Percentiles rank a stretch among this genome's conserved stretches.
These are phyloP conservation scores for Sphinx pinastri DNA, from an alignment of 2,888 invertebrate species.

Conservation along the genomic window DNA sequence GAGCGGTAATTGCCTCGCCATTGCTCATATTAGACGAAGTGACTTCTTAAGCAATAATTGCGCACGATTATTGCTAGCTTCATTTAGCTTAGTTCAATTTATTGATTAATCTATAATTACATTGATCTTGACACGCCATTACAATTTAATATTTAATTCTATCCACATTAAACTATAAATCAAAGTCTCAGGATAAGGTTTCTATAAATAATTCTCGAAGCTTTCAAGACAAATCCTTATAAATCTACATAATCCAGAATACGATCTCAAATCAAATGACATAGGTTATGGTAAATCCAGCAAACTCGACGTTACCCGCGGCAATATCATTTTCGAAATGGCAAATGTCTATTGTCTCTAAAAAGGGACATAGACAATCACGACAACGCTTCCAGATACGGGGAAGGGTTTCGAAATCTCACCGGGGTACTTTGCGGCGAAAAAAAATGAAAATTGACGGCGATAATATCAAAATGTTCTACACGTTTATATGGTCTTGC, in stretches of 20 bases:
- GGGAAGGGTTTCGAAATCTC: conserved; percentile 3
- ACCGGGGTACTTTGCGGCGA: conserved; percentile 7
- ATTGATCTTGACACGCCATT: too few species aligned
- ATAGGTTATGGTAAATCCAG: not conserved
- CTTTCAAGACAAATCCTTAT: not conserved
- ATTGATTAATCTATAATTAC: too few species aligned
- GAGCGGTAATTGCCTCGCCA: too few species aligned
- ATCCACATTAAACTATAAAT: too few species aligned
- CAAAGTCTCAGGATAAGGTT: too few species aligned
- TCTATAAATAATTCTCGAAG: too few species aligned
- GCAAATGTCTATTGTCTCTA: conserved; percentile 21
- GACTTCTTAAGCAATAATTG: too few species aligned
- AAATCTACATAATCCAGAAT: not conserved
- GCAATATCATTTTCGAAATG: conserved; percentile 26
- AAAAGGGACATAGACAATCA: conserved; percentile 23
- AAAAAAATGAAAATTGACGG: conserved; percentile 19
- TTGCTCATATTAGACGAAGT: too few species aligned
- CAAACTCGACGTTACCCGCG: not conserved
- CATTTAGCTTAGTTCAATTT: too few species aligned
- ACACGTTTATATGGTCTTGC: not conserved
- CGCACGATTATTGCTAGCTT: too few species aligned
- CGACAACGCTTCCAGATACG: conserved; percentile 17
- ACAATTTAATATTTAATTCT: too few species aligned
- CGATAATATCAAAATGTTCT: conserved; percentile 21
- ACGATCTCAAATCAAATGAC: conserved; percentile 7